phyloP scores from a whole-genome alignment of 1,140 invertebrate species.

The Acyrthosiphon pisum region DNA sequence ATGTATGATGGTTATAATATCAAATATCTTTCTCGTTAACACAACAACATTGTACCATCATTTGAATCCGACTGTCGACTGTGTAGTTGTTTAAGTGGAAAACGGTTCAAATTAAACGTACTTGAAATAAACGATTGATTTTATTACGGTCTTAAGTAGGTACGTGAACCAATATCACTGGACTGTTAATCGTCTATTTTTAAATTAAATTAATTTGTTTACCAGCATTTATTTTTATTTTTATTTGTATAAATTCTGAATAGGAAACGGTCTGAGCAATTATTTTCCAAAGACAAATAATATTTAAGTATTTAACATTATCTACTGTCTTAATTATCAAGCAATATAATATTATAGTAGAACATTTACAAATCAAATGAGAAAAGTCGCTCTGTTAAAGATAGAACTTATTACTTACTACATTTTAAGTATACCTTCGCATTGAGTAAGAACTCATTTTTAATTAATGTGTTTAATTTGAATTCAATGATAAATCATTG shows the following conservation, averaged over 20 bases:
- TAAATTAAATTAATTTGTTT: background rate
- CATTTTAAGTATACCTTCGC: too few species aligned
- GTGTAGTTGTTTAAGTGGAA: background rate
- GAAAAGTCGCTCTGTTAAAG: too few species aligned
- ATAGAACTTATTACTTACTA: too few species aligned
- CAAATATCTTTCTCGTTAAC: background rate
- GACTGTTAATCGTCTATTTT: background rate
- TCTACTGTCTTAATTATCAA: background rate
- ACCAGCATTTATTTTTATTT: background rate
- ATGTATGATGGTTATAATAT: background rate
- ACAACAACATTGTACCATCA: background rate
- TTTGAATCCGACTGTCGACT: background rate
- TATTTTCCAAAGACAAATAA: background rate
- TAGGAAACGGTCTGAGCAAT: background rate
- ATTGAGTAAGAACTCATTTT: too few species aligned
- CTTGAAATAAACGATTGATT: background rate
- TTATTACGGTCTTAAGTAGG: background rate
- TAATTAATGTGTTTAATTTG: too few species aligned
- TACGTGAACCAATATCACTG: background rate
- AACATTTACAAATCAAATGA: too few species aligned
- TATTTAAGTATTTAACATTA: background rate
- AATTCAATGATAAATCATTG: too few species aligned
- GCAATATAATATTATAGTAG: background rate
- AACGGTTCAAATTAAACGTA: background rate
- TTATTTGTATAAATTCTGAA: background rate